Conservation (phyloP, 2,797 vertebrate genomes). For the Labeo calbasu region DNA sequence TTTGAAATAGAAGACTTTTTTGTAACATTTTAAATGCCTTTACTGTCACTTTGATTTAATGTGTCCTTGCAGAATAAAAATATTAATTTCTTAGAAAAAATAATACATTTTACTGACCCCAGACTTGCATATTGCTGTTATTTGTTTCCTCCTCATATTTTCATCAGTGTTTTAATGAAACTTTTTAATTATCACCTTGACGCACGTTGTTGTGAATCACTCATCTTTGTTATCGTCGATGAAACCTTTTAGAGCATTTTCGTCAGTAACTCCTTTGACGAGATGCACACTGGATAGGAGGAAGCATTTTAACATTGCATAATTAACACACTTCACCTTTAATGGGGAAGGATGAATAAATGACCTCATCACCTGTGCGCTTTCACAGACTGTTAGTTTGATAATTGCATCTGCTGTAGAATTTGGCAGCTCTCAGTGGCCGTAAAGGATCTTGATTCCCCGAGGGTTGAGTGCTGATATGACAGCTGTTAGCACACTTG, state of each 20-base stretch:
- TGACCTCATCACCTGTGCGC: conserved; percentile 30
- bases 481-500: conserved; percentile 40
- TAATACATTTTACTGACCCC: not conserved
- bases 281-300: not conserved
- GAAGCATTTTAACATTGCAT: not conserved
- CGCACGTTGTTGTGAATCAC: not conserved
- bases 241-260: not conserved
- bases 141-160: not conserved
- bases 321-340: conserved; percentile 19
- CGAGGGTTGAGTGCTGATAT: conserved; percentile 15
- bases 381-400: conserved; percentile 34
- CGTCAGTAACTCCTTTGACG: not conserved
- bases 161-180: not conserved
- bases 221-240: not conserved
- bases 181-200: not conserved
- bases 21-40: not conserved
- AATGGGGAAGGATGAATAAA: conserved; percentile 17
- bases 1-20: not conserved
- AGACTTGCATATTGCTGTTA: not conserved
- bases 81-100: not conserved
- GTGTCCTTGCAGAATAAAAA: not conserved
- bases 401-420: conserved; percentile 17
- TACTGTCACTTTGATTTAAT: not conserved
- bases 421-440: not conserved
- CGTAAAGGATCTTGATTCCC: conserved; percentile 29